phyloP scores from a whole-genome alignment of 2,888 invertebrate species.

The Melanostoma mellinum region DNA sequence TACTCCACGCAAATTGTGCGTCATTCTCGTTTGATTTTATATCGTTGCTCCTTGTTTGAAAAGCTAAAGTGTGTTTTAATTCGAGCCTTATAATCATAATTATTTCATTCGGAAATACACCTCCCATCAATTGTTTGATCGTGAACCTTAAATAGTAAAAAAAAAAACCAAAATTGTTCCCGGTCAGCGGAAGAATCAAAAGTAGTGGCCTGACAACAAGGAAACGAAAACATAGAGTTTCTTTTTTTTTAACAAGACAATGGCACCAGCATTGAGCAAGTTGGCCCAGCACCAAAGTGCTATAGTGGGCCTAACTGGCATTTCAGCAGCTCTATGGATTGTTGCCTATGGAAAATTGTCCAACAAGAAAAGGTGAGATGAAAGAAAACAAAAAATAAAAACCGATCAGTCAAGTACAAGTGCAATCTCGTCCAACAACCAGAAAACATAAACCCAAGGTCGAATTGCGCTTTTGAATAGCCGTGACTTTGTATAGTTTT shows the following conservation, averaged over 20 bases:
- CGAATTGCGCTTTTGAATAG: conserved; percentile 39
- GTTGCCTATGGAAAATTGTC: conserved; percentile 83
- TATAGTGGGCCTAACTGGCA: conserved; percentile 86
- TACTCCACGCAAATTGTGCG: no score
- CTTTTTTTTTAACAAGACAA: conserved; percentile 76
- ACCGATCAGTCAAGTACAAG: conserved; percentile 10
- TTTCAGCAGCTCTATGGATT: conserved; percentile 85
- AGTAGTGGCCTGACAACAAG: not conserved
- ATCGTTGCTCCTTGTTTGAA: not conserved
- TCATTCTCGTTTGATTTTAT: not conserved
- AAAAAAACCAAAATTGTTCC: not conserved
- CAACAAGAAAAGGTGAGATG: conserved; percentile 82
- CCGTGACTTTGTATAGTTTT: conserved; percentile 15
- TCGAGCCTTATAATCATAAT: no score
- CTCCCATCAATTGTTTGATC: not conserved
- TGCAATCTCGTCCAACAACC: conserved; percentile 18
- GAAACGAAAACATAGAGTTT: conserved; percentile 35
- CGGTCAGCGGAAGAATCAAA: conserved; percentile 9
- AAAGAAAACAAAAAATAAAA: no score
- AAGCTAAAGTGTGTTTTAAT: no score
- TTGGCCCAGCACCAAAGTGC: conserved; percentile 85
- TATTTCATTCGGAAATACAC: no score
- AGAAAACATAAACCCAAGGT: conserved; percentile 49
- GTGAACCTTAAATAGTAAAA: not conserved
- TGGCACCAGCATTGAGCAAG: conserved; percentile 91